These are phyloP conservation scores for Aricia agestis DNA, from an alignment of 1,140 invertebrate species.

Conservation along the genomic window DNA sequence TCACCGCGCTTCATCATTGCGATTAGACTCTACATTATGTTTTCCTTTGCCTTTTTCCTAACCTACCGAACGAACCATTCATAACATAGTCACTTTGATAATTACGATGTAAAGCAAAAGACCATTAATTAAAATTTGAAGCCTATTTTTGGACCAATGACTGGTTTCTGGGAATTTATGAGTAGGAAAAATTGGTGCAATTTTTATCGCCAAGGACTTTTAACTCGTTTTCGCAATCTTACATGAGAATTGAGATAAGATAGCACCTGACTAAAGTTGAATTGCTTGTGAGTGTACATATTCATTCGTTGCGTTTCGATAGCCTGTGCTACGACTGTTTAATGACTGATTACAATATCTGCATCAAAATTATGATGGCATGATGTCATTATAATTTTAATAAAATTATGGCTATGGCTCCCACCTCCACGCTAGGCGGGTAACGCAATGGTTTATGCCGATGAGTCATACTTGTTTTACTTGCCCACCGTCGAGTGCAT, in stretches of 20 bases:
- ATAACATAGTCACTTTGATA: background rate
- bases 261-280: background rate
- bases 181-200: background rate
- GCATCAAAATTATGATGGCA: background rate
- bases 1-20: slow-evolving; percentile 2
- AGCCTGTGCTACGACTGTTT: background rate
- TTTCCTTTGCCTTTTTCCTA: background rate
- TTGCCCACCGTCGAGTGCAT: background rate
- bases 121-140: background rate
- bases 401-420: slow-evolving; percentile 9
- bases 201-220: background rate
- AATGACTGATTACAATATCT: background rate
- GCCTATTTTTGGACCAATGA: background rate
- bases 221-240: background rate
- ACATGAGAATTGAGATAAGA: background rate
- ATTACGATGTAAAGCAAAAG: too few relatives aligned
- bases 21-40: background rate
- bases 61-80: background rate
- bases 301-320: background rate
- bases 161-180: background rate
- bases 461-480: background rate
- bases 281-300: background rate
- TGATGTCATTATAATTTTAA: slow-evolving; percentile 14
- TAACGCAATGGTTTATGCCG: slow-evolving; percentile 8
- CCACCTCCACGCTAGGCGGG: slow-evolving; percentile 11